Evolutionary conservation across 2,113 vertebrate genomes (phyloP), one percentile per base, ranked within the genome.

Genomic region (Gymnorhina tibicen): DNA sequence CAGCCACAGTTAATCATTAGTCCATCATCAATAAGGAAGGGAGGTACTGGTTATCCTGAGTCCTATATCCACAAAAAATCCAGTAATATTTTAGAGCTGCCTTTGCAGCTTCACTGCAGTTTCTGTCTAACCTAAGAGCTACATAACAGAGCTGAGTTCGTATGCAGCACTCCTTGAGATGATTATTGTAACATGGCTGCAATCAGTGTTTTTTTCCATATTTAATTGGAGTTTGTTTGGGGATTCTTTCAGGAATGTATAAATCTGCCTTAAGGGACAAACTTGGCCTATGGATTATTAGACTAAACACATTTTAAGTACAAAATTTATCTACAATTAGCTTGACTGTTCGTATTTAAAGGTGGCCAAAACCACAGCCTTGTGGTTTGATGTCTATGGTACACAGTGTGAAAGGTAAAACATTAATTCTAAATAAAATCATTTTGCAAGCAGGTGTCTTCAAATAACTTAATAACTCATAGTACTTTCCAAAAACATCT

Each of bases 321-420:
- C 59, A 92, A 94, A 95, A 94, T 95, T 58, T 87, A 94, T 94
- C 94, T 96, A 92, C 81, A 78, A 94, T 96, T 94, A 94, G 46
- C 33, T 44, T 85, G 13, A 76, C 92, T 93, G 62, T 73, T 97
- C 33, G 32, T 82, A 92, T 95, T 86, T 91, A 84, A 93, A 95
- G 85, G 91, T 92, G 66, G 75, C 59, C 88, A 88, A 96, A 93
- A 30, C 87, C 64, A 80, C 52, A 66, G 88, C 56, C 24, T 91
- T 77, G 62, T 82, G 52, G 53, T 97, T 73, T 87, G 46, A 74
- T 96, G 73, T 68, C 68, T 78, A 0, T 49, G 32, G 18, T 77
- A 76, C 64, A 30, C 59, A 93, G 37, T 84, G 49, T 11, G 10
- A 73, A 87, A 78, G 79, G 68, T 91, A 83, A 75, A 74, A 42